phyloP scores from a whole-genome alignment of 2,888 invertebrate genomes.

The Sipunculus nudus region DNA sequence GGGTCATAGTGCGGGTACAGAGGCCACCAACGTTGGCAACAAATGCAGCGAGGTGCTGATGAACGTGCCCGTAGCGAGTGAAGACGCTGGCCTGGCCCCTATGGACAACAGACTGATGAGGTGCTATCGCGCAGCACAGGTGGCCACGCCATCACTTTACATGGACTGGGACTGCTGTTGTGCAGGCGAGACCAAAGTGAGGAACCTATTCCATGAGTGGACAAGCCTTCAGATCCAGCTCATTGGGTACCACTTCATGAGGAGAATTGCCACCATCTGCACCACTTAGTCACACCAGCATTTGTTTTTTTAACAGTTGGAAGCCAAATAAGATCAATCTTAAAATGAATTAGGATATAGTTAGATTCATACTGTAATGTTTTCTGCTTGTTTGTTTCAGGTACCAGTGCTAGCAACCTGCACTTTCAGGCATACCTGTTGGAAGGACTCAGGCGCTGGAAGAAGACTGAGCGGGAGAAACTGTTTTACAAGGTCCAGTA shows the following conservation, averaged over 20 bases:
- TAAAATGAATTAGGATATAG: too few relatives aligned
- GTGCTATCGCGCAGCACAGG: conserved; percentile 33
- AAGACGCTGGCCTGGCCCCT: conserved; percentile 32
- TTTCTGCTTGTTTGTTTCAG: conserved; percentile 10
- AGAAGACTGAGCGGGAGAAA: conserved; percentile 26
- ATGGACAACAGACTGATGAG: conserved; percentile 37
- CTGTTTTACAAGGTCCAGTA: too few relatives aligned
- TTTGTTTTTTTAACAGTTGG: too few relatives aligned
- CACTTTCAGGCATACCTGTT: conserved; percentile 35
- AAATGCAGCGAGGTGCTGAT: conserved; percentile 41
- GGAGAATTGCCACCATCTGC: conserved; percentile 24
- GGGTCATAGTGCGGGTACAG: conserved; percentile 31
- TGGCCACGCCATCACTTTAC: conserved; percentile 41
- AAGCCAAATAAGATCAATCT: too few relatives aligned
- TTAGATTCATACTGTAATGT: too few relatives aligned
- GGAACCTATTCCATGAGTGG: not conserved
- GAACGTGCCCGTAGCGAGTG: conserved; percentile 37
- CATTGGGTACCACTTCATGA: conserved; percentile 45
- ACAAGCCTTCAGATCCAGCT: conserved; percentile 15
- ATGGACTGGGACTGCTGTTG: conserved; percentile 47
- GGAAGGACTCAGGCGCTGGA: conserved; percentile 36
- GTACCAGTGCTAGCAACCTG: conserved; percentile 24
- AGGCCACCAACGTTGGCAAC: conserved; percentile 45
- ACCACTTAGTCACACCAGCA: conserved; percentile 36
- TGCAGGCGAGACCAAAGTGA: conserved; percentile 1